Evolutionary conservation across 2,113 vertebrate genomes (phyloP).

Genomic region (Pangasianodon gigas): DNA sequence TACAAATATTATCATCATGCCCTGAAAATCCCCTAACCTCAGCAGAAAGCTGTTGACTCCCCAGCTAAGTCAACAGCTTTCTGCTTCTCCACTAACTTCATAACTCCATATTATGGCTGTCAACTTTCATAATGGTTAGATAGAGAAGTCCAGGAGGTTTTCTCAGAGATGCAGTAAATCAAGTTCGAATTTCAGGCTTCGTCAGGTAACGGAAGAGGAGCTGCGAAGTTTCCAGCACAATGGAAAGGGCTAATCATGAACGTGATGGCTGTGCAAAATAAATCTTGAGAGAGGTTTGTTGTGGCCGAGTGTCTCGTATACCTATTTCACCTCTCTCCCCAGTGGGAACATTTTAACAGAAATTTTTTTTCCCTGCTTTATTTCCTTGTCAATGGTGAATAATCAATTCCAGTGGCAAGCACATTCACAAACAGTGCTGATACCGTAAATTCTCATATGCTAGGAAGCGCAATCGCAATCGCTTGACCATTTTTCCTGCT

Average conservation of each 20-base stretch:
- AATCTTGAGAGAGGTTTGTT: neutral
- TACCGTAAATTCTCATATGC: neutral
- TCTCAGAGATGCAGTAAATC: neutral
- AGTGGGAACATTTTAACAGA: neutral
- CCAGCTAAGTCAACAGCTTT: neutral
- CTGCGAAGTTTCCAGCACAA: neutral
- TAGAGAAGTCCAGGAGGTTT: neutral
- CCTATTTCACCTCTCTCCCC: neutral
- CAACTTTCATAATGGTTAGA: neutral
- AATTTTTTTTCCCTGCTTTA: neutral
- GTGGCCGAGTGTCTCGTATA: neutral
- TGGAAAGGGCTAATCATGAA: neutral
- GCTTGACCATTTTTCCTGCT: neutral
- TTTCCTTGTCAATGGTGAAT: neutral
- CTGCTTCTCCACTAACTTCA: neutral
- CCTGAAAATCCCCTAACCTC: neutral
- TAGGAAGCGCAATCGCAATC: neutral
- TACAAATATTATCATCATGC: neutral
- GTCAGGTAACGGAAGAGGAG: neutral
- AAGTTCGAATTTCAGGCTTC: neutral
- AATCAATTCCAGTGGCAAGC: neutral
- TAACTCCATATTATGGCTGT: constrained; percentile 2
- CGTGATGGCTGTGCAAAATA: neutral
- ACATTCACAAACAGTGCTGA: neutral
- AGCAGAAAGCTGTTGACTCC: neutral